Conservation (phyloP, 1,140 invertebrate species). For the Dendroctonus valens region DNA sequence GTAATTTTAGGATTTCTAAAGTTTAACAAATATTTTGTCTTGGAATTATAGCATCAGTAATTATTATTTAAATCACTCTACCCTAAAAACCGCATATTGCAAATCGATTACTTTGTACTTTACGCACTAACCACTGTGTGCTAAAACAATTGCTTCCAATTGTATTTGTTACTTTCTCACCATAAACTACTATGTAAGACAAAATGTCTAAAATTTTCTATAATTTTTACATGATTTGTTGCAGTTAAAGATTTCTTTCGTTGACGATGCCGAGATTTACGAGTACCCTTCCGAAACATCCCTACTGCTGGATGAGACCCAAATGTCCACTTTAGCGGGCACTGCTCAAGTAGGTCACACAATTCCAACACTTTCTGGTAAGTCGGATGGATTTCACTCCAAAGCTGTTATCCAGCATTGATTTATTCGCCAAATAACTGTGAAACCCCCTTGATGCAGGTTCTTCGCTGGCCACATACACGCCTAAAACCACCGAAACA, state of each 20-base stretch:
- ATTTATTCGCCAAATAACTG: not conserved
- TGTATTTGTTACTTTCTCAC: too few species aligned
- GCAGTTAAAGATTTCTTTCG: constrained; percentile 81
- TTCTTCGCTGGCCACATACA: constrained; percentile 48
- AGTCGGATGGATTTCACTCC: not conserved
- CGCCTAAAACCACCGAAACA: constrained; percentile 45
- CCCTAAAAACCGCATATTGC: too few species aligned
- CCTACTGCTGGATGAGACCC: constrained; percentile 61
- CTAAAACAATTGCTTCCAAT: too few species aligned
- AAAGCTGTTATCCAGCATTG: not conserved
- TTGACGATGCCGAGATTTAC: constrained; percentile 76
- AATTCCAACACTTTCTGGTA: constrained; percentile 46
- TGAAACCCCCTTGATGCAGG: constrained; percentile 36
- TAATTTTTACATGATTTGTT: constrained; percentile 37
- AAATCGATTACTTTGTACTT: too few species aligned
- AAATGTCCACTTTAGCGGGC: constrained; percentile 16
- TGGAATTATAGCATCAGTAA: too few species aligned
- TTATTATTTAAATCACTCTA: too few species aligned
- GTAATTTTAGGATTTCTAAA: too few species aligned
- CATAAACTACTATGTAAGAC: not conserved
- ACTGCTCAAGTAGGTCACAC: constrained; percentile 42
- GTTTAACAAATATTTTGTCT: too few species aligned
- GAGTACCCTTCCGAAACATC: constrained; percentile 86
- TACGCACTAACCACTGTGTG: too few species aligned
- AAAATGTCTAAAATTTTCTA: constrained; percentile 15